Base-by-base conservation (phyloP, 2,797 vertebrate species). In the Columba guinea region DNA sequence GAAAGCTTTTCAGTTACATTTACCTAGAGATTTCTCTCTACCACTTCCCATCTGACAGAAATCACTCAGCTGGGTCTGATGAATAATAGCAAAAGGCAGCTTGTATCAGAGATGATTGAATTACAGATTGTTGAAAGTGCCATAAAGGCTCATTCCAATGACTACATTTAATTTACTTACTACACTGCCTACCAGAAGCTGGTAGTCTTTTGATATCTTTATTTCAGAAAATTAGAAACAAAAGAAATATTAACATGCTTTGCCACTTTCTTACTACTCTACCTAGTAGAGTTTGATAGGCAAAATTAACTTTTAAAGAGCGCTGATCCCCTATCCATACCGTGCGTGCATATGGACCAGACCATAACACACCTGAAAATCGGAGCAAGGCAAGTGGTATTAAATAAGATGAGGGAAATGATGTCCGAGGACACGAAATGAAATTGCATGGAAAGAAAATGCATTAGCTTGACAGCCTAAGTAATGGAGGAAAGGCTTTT, bases 31-130 rank as follows among this genome's bases (percentile, higher is more conserved):
- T 95, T 97, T 97, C 95, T 80, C 94, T 88, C 93, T 82, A 89
- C 89, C 48, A 73, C 95, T 96, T 97, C 94, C 89, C 90, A 94
- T 95, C 96, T 97, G 97, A 98, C 94, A 94, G 96, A 91, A 97
- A 98, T 97, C 95, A 96, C 96, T 98, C 97, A 97, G 93, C 95
- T 97, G 95, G 94, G 90, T 97, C 97, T 87, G 95, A 97, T 97
- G 96, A 98, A 97, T 96, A 97, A 98, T 77, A 95, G 96, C 95
- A 95, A 96, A 98, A 97, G 96, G 95, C 97, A 97, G 97, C 96
- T 95, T 95, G 55, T 93, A 97, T 96, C 93, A 95, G 58, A 87
- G 89, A 90, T 90, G 97, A 97, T 77, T 97, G 95, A 97, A 97
- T 97, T 97, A 96, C 92, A 97, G 78, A 97, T 89, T 93, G 91